Evolutionary conservation across 2,888 invertebrate species (phyloP).

Genomic region (Cantharis flavilabris): DNA sequence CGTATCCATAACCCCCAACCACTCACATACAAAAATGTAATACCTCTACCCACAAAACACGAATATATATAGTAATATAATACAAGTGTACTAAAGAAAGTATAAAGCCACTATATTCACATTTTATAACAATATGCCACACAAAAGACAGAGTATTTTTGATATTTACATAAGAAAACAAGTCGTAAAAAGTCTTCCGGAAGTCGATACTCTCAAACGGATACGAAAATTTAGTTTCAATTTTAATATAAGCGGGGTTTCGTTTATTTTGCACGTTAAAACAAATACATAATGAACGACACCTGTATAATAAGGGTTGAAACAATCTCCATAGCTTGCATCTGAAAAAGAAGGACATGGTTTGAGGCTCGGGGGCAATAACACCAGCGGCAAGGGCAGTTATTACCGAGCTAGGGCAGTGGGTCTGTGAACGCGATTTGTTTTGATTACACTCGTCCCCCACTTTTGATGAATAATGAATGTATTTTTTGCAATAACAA

Average conservation of each 20-base stretch:
- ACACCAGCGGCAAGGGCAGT: slow-evolving; percentile 42
- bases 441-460: slow-evolving; percentile 51
- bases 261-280: background rate
- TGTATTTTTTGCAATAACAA: slow-evolving; percentile 51
- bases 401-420: slow-evolving; percentile 48
- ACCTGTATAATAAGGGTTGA: slow-evolving; percentile 16
- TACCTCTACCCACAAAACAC: slow-evolving; percentile 25
- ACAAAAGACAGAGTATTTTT: background rate
- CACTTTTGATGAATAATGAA: slow-evolving; percentile 52
- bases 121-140: background rate
- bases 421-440: slow-evolving; percentile 51
- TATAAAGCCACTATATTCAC: background rate
- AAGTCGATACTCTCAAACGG: background rate
- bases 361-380: slow-evolving; percentile 40
- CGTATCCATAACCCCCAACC: slow-evolving; percentile 30
- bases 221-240: background rate
- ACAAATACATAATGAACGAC: slow-evolving; percentile 3
- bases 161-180: background rate
- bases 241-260: background rate
- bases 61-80: slow-evolving; percentile 12
- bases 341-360: slow-evolving; percentile 42
- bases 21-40: slow-evolving; percentile 31
- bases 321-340: slow-evolving; percentile 21
- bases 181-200: background rate
- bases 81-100: slow-evolving; percentile 12